Conservation (phyloP, 1,140 invertebrate genomes). For the Mesaphorura yosii region DNA sequence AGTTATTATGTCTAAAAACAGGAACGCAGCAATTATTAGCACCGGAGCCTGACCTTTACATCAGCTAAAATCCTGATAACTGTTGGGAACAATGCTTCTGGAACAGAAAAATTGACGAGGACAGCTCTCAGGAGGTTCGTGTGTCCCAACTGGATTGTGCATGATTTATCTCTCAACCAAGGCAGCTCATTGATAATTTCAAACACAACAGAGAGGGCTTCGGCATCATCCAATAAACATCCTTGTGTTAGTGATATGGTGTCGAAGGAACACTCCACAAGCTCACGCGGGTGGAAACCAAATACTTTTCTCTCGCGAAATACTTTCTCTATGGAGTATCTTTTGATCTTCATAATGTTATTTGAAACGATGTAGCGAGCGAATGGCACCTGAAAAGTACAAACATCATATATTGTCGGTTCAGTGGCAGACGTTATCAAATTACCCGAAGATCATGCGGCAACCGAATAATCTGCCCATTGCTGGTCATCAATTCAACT, state of each 20-base stretch:
- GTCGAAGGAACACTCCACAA: slow-evolving; percentile 86
- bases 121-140: slow-evolving; percentile 63
- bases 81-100: slow-evolving; percentile 53
- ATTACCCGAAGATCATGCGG: slow-evolving; percentile 64
- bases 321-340: slow-evolving; percentile 75
- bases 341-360: slow-evolving; percentile 60
- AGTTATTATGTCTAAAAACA: not conserved
- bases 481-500: slow-evolving; percentile 71
- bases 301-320: slow-evolving; percentile 69
- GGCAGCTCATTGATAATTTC: slow-evolving; percentile 65
- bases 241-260: slow-evolving; percentile 63
- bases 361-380: slow-evolving; percentile 72
- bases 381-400: too few relatives aligned
- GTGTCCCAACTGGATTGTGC: slow-evolving; percentile 70
- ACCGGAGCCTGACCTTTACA: too few relatives aligned
- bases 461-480: slow-evolving; percentile 63
- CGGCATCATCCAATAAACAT: slow-evolving; percentile 68
- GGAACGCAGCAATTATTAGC: not conserved
- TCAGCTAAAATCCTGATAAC: slow-evolving; percentile 52
- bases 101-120: slow-evolving; percentile 66
- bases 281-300: slow-evolving; percentile 75
- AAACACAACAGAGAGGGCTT: slow-evolving; percentile 62
- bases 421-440: too few relatives aligned
- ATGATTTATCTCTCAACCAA: slow-evolving; percentile 51
- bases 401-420: too few relatives aligned